Percentiles rank a stretch among this genome's conserved stretches.
Conservation (phyloP, 2,113 vertebrate species). For the Cyprinodon variegatus region DNA sequence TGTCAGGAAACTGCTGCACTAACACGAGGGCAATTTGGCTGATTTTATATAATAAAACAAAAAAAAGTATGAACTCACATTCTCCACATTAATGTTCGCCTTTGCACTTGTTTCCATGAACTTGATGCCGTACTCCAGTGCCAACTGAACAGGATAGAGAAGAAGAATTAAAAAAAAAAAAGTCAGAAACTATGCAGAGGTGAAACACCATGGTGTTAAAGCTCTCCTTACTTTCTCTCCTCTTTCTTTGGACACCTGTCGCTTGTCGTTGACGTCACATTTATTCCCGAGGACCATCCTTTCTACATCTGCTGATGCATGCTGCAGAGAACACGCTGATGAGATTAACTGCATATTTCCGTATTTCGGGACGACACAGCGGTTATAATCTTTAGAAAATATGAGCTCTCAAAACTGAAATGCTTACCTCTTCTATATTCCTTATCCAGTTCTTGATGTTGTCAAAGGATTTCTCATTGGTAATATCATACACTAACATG, state of each 20-base stretch:
- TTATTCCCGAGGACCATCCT: conserved; percentile 99
- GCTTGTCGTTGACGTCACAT: conserved; percentile 96
- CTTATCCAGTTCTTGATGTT: conserved; percentile 98
- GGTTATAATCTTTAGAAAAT: neutral
- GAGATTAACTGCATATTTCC: neutral
- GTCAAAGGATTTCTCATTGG: conserved; percentile 96
- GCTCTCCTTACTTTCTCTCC: conserved; percentile 86
- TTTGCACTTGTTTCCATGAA: conserved; percentile 99
- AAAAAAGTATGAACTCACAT: conserved; percentile 83
- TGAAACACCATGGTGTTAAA: neutral
- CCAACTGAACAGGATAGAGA: conserved; percentile 80
- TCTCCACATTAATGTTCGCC: conserved; percentile 98
- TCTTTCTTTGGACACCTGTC: conserved; percentile 95
- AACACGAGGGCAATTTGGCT: neutral
- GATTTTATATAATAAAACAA: neutral
- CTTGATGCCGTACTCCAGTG: conserved; percentile 94
- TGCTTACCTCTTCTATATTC: conserved; percentile 93
- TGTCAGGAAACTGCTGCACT: neutral
- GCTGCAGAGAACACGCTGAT: conserved; percentile 70
- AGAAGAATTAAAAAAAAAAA: conserved; percentile 15
- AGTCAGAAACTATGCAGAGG: neutral
- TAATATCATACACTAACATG: conserved; percentile 97
- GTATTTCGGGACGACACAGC: neutral
- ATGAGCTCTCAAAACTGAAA: neutral
- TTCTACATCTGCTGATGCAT: conserved; percentile 95